These are phyloP conservation scores for Globia sparganii DNA, from an alignment of 2,888 invertebrate genomes.

Conservation along the genomic window DNA sequence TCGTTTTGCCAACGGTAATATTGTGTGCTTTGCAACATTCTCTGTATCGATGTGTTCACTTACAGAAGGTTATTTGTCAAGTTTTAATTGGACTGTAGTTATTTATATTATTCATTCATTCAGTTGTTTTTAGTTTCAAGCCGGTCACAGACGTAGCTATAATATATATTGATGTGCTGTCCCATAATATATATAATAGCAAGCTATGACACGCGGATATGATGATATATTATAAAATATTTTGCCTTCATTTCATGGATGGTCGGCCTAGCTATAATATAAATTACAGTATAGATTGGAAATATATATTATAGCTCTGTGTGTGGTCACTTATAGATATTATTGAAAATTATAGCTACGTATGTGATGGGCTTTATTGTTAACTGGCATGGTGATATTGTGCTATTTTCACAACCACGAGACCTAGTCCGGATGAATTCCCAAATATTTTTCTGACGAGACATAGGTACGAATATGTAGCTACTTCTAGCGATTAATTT, in stretches of 20 bases:
- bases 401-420: background rate
- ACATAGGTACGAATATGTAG: background rate
- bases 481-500: background rate
- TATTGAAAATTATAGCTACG: background rate
- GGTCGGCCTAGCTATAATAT: background rate
- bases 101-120: background rate
- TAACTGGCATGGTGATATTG: background rate
- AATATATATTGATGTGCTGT: no score
- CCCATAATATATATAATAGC: background rate
- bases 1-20: background rate
- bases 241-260: background rate
- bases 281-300: background rate
- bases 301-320: background rate
- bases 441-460: constrained; percentile 3
- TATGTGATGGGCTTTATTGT: background rate
- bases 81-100: background rate
- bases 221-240: background rate
- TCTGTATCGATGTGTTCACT: constrained; percentile 8
- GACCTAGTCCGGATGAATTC: background rate
- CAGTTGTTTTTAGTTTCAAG: background rate
- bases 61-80: background rate
- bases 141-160: no score
- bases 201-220: background rate
- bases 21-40: background rate
- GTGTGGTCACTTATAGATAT: background rate